Evolutionary conservation across 2,113 vertebrate species (phyloP), one percentile per base, ranked within the genome.

Genomic region (Sula dactylatra): DNA sequence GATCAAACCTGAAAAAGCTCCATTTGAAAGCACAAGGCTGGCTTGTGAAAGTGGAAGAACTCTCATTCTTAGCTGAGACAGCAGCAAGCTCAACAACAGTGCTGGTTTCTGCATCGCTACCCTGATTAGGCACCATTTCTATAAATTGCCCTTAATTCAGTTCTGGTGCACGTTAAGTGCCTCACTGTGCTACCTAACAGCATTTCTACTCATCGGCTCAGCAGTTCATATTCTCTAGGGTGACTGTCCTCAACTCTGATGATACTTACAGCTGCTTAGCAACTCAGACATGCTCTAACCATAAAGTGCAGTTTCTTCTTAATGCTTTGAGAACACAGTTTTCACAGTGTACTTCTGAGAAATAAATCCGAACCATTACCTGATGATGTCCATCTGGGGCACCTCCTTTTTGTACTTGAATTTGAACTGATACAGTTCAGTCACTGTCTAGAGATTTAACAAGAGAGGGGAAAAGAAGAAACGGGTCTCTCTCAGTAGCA

Each of bases 371-470:
- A 82, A 74, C 54, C 29, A 38, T 79, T 98, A 99, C 99, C 99
- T 99, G 97, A 98, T 97, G 96, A 99, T 99, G 94, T 99, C 98
- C 98, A 99, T 98, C 73, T 97, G 97, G 6, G 98, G 97, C 84
- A 98, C 98, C 26, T 97, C 94, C 84, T 97, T 94, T 45, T 98
- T 98, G 83, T 99, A 99, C 80, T 98, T 98, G 98, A 99, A 99
- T 97, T 97, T 99, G 97, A 99, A 99, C 84, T 99, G 99, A 94
- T 99, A 99, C 93, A 98, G 97, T 94, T 99, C 99, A n/a, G 99
- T 99, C 96, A 99, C 98, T 64, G 97, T 98, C 99, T 99, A 94
- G 82, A 98, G 97, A 95, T 58, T 72, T 9, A 88, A 97, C 3
- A 76, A 81, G 69, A 92, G 26, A 83, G 94, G 93, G 16, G 26